Percentiles rank a stretch among this genome's conserved stretches.
Evolutionary conservation across 2,888 invertebrate genomes (phyloP).

Genomic region (Scrobipalpa costella): DNA sequence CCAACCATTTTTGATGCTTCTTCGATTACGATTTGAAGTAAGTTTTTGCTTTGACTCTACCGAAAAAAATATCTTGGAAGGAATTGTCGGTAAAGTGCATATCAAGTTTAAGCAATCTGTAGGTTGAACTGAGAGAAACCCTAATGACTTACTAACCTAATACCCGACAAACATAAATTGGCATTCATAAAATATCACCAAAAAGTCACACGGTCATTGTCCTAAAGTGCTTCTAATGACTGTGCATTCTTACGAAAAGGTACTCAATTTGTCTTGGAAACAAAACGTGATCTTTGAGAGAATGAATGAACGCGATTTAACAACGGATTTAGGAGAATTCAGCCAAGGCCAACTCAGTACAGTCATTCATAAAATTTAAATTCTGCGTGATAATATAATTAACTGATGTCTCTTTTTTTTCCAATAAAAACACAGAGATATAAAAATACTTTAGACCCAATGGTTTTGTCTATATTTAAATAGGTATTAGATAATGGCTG

Average conservation of each 20-base stretch:
- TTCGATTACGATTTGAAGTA: neutral
- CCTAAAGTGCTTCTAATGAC: slow-evolving; percentile 15
- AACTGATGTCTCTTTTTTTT: too few species aligned
- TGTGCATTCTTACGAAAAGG: slow-evolving; percentile 8
- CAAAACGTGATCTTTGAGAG: neutral
- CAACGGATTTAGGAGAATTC: neutral
- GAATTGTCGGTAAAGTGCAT: neutral
- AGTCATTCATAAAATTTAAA: neutral
- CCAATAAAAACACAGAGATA: too few species aligned
- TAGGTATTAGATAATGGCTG: too few species aligned
- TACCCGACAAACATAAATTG: slow-evolving; percentile 14
- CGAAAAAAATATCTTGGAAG: neutral
- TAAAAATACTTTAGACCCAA: too few species aligned
- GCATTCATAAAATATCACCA: slow-evolving; percentile 4
- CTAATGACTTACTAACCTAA: slow-evolving; percentile 6
- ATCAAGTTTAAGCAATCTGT: neutral
- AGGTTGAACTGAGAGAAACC: neutral
- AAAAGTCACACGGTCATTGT: slow-evolving; percentile 15
- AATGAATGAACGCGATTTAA: neutral
- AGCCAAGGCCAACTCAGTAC: slow-evolving; percentile 2
- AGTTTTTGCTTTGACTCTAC: neutral
- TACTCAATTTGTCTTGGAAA: slow-evolving; percentile 9
- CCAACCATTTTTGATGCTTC: neutral
- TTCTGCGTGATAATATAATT: neutral
- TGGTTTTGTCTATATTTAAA: too few species aligned